Conservation (phyloP, 1,140 invertebrate genomes). For the Lutraria rhynchaena region DNA sequence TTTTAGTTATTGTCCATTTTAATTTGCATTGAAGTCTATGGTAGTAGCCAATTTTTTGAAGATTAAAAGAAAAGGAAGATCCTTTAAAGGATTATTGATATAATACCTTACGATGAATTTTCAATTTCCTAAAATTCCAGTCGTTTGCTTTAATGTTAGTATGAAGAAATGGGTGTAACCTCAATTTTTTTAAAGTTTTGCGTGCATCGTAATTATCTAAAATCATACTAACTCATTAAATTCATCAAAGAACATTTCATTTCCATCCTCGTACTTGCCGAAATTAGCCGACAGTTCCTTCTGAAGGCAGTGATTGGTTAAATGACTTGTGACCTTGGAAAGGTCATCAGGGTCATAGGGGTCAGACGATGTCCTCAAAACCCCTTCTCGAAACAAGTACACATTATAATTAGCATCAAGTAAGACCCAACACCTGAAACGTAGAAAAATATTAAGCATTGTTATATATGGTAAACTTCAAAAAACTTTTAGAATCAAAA, state of each 20-base stretch:
- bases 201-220: too few relatives aligned
- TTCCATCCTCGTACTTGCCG: slow-evolving; percentile 73
- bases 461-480: background rate
- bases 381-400: slow-evolving; percentile 70
- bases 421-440: slow-evolving; percentile 73
- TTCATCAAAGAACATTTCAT: slow-evolving; percentile 75
- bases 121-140: too few relatives aligned
- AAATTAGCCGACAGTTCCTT: slow-evolving; percentile 70
- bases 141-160: too few relatives aligned
- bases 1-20: too few relatives aligned
- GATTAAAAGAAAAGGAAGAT: too few relatives aligned
- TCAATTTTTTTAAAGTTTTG: too few relatives aligned
- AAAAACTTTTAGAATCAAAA: too few relatives aligned
- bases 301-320: slow-evolving; percentile 74
- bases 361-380: slow-evolving; percentile 72
- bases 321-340: slow-evolving; percentile 69
- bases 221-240: slow-evolving; percentile 74
- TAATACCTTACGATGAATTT: too few relatives aligned
- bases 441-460: background rate
- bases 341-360: slow-evolving; percentile 66
- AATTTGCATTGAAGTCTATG: too few relatives aligned
- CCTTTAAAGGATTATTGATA: too few relatives aligned
- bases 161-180: too few relatives aligned
- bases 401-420: slow-evolving; percentile 69
- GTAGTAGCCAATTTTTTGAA: too few relatives aligned